Conservation (phyloP, 2,888 invertebrate genomes). For the Phortica okadai region DNA sequence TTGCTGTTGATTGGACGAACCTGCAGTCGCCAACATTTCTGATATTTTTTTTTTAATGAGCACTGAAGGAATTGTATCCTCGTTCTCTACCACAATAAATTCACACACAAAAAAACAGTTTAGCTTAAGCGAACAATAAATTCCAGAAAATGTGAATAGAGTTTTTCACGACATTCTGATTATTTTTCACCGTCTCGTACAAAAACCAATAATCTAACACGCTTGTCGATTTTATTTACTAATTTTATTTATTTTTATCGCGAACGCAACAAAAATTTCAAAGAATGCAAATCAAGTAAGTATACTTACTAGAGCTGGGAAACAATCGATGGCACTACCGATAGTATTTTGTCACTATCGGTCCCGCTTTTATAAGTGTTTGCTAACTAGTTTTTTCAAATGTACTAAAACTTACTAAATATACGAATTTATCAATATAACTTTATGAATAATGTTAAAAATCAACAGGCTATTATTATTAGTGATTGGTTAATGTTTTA, state of each 20-base stretch:
- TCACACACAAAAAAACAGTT: background rate
- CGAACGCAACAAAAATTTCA: background rate
- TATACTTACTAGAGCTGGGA: too few relatives aligned
- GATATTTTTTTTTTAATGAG: background rate
- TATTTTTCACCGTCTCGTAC: background rate
- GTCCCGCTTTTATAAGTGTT: too few relatives aligned
- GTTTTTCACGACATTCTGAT: background rate
- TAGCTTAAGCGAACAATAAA: background rate
- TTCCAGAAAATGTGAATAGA: background rate
- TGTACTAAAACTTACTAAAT: too few relatives aligned
- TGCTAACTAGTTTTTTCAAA: too few relatives aligned
- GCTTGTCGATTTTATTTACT: background rate
- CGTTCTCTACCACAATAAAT: background rate
- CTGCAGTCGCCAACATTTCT: conserved; percentile 18
- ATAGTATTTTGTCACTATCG: too few relatives aligned
- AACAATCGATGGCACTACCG: too few relatives aligned
- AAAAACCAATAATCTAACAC: background rate
- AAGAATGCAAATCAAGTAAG: too few relatives aligned
- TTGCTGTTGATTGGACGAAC: conserved; percentile 2
- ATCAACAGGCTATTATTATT: too few relatives aligned
- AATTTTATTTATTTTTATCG: conserved; percentile 5
- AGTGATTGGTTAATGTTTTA: too few relatives aligned
- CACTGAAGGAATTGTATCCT: too few relatives aligned
- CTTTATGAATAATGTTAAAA: too few relatives aligned
- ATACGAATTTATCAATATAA: too few relatives aligned